A percentile compares a stretch with the other conserved stretches of the same genome.
Evolutionary conservation across 2,113 vertebrate genomes (phyloP).

Genomic region (Rhinopithecus roxellana): DNA sequence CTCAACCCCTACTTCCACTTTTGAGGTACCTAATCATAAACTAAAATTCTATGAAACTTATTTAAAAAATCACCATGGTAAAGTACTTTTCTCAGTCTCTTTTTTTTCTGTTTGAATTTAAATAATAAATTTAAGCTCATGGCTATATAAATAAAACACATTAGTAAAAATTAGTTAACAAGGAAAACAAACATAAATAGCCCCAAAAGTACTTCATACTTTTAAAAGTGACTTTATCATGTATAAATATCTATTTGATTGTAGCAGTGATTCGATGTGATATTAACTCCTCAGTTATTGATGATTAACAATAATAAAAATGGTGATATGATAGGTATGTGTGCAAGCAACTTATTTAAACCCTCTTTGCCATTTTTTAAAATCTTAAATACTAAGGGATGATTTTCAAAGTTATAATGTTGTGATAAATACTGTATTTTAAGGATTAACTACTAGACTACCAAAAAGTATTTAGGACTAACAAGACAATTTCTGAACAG

Average conservation of each 20-base stretch:
- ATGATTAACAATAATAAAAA: not conserved
- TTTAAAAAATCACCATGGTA: not conserved
- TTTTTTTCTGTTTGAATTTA: not conserved
- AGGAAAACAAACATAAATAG: not conserved
- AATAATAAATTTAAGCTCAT: not conserved
- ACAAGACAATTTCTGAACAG: not conserved
- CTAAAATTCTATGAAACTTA: not conserved
- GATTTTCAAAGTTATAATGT: not conserved
- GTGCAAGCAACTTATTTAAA: not conserved
- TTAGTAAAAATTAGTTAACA: not conserved
- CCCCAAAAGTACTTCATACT: not conserved
- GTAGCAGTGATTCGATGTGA: not conserved
- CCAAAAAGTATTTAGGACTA: not conserved
- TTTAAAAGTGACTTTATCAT: slow-evolving; percentile 6
- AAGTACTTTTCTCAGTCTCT: not conserved
- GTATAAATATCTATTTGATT: not conserved
- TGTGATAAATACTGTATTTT: not conserved
- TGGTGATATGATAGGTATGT: not conserved
- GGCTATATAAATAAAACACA: not conserved
- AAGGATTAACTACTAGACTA: not conserved
- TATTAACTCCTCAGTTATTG: not conserved
- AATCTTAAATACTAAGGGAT: not conserved
- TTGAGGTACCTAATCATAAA: not conserved
- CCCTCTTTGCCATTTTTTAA: not conserved
- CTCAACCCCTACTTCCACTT: not conserved